Base-by-base conservation (phyloP, 2,888 invertebrate genomes). In the Sinodicranocentrus sp. region DNA sequence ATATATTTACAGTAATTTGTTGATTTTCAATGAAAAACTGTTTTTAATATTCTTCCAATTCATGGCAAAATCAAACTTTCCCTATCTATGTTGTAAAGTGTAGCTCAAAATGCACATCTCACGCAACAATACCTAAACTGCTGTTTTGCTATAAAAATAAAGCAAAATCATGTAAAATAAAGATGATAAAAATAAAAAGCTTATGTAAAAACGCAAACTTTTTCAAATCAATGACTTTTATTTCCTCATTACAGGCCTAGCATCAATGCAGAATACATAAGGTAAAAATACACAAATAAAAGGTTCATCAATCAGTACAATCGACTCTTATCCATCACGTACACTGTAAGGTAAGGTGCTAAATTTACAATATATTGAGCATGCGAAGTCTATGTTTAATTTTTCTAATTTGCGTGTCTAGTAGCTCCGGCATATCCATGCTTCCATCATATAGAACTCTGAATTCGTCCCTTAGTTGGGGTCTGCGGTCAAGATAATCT, bases 341-440 rank as follows among this genome's bases (percentile, higher is more conserved):
- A 3, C 6, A 52, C n/a, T 5, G n/a, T 52, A 10, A 52, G n/a
- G n/a, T n/a, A 3, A 5, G 3, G 10, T 13, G n/a, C 13, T 52
- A 21, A 57, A 57, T 72, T 43, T 13, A 78, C 13, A 70, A 33
- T 54, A 63, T 25, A 48, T 80, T 80, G 5, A 80, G 28, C 77
- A 77, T 77, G 17, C 84, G 25, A 8, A 80, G 67, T 17, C 82
- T 76, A 67, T 83, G 78, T 43, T 77, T 71, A 52, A 88, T 85
- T 84, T 88, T 88, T 25, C 85, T 71, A 67, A 88, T 84, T 82
- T 88, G 88, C 8, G 72, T 73, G 65, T 88, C 87, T 68, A 88
- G 77, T 1, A 88, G 52, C 26, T 87, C 86, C 0, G 88, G 88
- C 83, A 88, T 85, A 52, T 88, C 88, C 28, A 82, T 72, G n/a